phyloP scores from a whole-genome alignment of 92 coral and sea anemone species.

The Epizoanthus scotinus region DNA sequence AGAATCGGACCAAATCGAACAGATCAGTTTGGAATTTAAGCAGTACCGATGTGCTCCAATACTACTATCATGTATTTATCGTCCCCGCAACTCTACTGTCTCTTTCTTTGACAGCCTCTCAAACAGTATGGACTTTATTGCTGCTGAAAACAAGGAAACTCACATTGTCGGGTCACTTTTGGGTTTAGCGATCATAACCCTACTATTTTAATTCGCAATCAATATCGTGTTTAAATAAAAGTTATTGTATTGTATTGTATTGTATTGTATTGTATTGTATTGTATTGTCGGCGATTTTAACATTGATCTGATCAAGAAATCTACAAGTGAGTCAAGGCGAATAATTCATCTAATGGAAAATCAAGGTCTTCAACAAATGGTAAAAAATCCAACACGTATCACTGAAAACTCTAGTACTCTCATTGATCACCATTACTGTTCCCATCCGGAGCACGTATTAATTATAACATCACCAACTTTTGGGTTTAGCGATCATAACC shows the following conservation, averaged over 20 bases:
- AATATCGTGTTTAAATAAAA: no score
- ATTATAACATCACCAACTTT: constrained; percentile 43
- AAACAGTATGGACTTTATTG: constrained; percentile 30
- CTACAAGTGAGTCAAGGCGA: constrained; percentile 51
- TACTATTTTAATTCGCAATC: constrained; percentile 40
- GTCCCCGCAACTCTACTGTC: constrained; percentile 4
- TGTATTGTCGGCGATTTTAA: constrained; percentile 42
- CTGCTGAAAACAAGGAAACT: constrained; percentile 45
- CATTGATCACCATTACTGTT: constrained; percentile 45
- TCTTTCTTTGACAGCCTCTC: constrained; percentile 34
- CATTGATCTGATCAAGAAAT: constrained; percentile 20
- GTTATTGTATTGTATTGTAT: no score
- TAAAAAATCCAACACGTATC: constrained; percentile 24
- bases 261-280: no score
- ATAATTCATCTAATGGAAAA: constrained; percentile 39
- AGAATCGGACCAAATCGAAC: constrained; percentile 28
- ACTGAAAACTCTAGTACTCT: constrained; percentile 36
- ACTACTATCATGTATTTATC: constrained; percentile 31
- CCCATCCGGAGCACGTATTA: constrained; percentile 45
- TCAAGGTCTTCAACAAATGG: constrained; percentile 43
- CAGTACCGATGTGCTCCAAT: constrained; percentile 35
- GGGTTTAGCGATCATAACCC: constrained; percentile 52
- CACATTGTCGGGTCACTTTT: no score
- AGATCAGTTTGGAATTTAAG: constrained; percentile 29
- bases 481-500: constrained; percentile 52